phyloP scores from a whole-genome alignment of 2,797 vertebrate species.

The Babyrousa celebensis region DNA sequence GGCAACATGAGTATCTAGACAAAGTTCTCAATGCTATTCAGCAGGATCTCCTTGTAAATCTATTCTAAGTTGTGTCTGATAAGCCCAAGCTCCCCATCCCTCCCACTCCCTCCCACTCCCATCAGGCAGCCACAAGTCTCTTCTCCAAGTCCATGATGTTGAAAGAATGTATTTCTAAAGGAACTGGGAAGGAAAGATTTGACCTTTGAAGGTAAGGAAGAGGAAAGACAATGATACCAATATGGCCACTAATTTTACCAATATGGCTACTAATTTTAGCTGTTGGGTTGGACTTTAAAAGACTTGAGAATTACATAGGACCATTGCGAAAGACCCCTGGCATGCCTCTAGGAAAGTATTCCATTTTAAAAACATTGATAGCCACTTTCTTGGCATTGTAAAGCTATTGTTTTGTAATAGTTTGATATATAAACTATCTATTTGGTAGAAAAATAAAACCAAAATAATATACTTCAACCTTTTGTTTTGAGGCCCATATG shows the following conservation, averaged over 20 bases:
- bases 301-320: neutral
- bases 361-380: constrained; percentile 61
- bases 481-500: constrained; percentile 60
- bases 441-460: constrained; percentile 49
- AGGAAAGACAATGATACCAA: neutral
- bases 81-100: too few species aligned
- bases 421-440: constrained; percentile 23
- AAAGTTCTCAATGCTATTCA: too few species aligned
- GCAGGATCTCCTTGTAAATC: too few species aligned
- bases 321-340: neutral
- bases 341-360: neutral
- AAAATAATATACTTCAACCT: constrained; percentile 33
- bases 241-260: neutral
- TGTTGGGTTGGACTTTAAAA: neutral
- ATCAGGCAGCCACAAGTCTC: too few species aligned
- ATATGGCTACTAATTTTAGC: neutral
- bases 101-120: too few species aligned
- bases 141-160: too few species aligned
- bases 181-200: constrained; percentile 37
- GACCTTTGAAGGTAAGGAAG: neutral
- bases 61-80: too few species aligned
- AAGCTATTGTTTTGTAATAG: constrained; percentile 53
- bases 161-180: constrained; percentile 40
- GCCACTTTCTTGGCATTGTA: constrained; percentile 52
- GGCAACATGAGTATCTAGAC: too few species aligned